Conservation (phyloP, 1,140 invertebrate species). For the Varroa destructor region DNA sequence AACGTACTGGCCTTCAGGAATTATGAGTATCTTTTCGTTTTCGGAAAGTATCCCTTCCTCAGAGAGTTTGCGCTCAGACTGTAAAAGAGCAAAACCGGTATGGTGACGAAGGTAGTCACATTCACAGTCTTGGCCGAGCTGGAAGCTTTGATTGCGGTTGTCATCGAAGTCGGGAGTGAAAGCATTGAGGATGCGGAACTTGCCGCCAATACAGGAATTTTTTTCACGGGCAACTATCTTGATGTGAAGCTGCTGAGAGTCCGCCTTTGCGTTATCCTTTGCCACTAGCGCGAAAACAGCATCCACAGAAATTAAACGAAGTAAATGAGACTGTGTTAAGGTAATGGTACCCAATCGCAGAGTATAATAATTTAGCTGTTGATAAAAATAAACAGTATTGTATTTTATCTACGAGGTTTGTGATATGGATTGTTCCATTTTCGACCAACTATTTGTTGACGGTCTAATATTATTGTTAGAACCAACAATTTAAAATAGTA, state of each 20-base stretch:
- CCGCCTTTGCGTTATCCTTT: conserved; percentile 6
- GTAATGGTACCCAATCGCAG: too few species aligned
- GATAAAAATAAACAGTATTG: too few species aligned
- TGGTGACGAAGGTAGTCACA: conserved; percentile 7
- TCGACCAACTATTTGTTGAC: too few species aligned
- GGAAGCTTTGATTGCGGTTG: not conserved
- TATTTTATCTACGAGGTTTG: too few species aligned
- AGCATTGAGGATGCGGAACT: not conserved
- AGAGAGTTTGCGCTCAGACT: not conserved
- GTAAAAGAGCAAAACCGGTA: not conserved
- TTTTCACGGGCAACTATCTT: not conserved
- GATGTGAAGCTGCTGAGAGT: not conserved
- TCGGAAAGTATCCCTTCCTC: not conserved
- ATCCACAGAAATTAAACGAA: not conserved
- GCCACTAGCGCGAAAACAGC: not conserved
- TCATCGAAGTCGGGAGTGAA: conserved; percentile 7
- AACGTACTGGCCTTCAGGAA: conserved; percentile 12
- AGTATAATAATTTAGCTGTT: too few species aligned
- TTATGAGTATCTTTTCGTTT: conserved; percentile 3
- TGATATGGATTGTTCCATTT: too few species aligned
- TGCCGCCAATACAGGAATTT: not conserved
- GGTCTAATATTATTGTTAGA: not conserved
- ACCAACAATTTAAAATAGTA: not conserved
- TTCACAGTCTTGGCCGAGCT: conserved; percentile 18
- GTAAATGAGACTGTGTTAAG: not conserved